These are phyloP conservation scores for Neelides sp. DNA, from an alignment of 1,140 invertebrate genomes.

Conservation along the genomic window DNA sequence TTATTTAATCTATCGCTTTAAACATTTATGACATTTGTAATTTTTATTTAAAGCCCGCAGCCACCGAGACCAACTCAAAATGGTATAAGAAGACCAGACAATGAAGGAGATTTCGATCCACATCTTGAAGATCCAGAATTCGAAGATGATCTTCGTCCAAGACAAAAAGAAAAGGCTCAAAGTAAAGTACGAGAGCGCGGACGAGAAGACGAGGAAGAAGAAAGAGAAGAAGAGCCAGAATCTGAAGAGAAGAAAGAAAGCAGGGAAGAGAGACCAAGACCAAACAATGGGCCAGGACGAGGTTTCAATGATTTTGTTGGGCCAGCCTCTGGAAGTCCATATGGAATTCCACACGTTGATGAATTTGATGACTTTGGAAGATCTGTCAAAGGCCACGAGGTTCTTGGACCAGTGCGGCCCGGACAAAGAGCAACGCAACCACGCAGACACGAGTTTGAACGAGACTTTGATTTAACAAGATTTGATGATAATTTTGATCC, in stretches of 20 bases:
- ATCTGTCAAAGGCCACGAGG: background rate
- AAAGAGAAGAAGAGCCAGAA: background rate
- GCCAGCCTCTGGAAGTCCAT: no score
- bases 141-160: background rate
- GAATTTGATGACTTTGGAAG: no score
- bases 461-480: background rate
- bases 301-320: conserved; percentile 5
- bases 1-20: no score
- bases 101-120: background rate
- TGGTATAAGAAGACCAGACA: background rate
- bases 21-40: no score
- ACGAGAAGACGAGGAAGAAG: background rate
- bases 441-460: background rate
- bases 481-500: background rate
- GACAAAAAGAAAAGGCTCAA: background rate
- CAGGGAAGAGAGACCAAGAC: background rate
- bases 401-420: background rate
- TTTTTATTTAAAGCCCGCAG: no score
- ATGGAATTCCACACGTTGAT: no score
- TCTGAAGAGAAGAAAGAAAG: background rate
- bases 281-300: background rate
- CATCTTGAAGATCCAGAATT: conserved; percentile 1
- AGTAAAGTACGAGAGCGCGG: background rate
- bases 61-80: background rate
- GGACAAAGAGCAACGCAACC: background rate